Conservation (phyloP, 1,140 invertebrate species). For the Bombus soroeensis region DNA sequence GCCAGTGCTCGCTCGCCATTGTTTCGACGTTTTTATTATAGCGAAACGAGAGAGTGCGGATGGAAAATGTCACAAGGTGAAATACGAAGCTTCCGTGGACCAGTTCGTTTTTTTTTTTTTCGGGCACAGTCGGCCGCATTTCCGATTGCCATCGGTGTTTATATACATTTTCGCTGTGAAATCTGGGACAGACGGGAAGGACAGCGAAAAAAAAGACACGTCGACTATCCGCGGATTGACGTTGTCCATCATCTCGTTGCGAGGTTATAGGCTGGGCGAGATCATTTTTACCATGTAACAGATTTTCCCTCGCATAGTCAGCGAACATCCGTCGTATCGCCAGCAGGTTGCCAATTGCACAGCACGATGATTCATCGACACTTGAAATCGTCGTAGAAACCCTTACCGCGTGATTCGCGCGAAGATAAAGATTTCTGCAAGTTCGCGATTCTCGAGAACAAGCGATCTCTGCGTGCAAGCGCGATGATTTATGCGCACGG, state of each 20-base stretch:
- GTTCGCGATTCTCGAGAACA: background rate
- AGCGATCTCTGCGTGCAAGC: too few relatives aligned
- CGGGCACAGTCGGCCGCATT: background rate
- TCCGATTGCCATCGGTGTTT: constrained; percentile 35
- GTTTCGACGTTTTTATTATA: constrained; percentile 40
- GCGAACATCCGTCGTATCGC: too few relatives aligned
- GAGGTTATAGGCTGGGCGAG: too few relatives aligned
- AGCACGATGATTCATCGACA: background rate
- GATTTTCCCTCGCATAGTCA: background rate
- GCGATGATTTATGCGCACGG: constrained; percentile 21
- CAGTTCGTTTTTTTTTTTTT: background rate
- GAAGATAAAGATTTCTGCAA: constrained; percentile 9
- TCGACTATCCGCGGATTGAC: background rate
- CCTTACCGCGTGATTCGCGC: background rate
- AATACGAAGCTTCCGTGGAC: constrained; percentile 20
- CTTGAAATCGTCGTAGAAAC: too few relatives aligned
- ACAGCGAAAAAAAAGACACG: background rate
- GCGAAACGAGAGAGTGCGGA: constrained; percentile 19
- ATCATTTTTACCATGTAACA: background rate
- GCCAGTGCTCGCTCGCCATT: background rate
- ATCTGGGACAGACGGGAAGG: background rate
- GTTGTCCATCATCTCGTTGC: background rate
- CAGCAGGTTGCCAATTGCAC: background rate
- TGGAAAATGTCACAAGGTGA: constrained; percentile 41
- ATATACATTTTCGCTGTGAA: background rate